phyloP scores from a whole-genome alignment of 37 sponge, comb jelly and placozoan genomes.

The Tethya wilhelma region DNA sequence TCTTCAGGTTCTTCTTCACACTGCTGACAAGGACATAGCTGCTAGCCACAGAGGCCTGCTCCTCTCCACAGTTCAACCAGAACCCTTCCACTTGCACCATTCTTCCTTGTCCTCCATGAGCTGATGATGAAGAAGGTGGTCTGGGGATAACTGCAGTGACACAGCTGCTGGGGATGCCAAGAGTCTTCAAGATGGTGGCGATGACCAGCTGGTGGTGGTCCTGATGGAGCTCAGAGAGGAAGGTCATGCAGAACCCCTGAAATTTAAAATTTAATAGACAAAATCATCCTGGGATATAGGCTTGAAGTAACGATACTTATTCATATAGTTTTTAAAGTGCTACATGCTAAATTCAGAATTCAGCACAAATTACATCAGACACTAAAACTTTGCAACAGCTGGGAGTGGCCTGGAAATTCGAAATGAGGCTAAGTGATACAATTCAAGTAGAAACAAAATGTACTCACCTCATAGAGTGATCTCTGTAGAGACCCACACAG shows the following conservation, averaged over 20 bases:
- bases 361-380: no score
- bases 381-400: no score
- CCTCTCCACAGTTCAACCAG: slow-evolving; percentile 74
- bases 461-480: slow-evolving; percentile 88
- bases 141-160: slow-evolving; percentile 14
- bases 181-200: slow-evolving; percentile 18
- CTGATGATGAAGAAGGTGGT: slow-evolving; percentile 7
- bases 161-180: slow-evolving; percentile 21
- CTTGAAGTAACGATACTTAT: no score
- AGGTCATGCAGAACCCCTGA: slow-evolving; percentile 75
- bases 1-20: slow-evolving; percentile 86
- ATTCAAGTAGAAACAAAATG: not conserved
- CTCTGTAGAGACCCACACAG: slow-evolving; percentile 60
- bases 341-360: no score
- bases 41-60: slow-evolving; percentile 8
- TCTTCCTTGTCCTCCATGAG: slow-evolving; percentile 23
- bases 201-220: slow-evolving; percentile 55
- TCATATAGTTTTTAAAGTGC: no score
- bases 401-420: no score
- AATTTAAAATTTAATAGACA: no score
- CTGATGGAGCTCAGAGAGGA: slow-evolving; percentile 50
- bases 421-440: no score
- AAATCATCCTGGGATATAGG: no score
- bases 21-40: slow-evolving; percentile 83
- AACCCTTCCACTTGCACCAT: slow-evolving; percentile 79